Conservation (phyloP, 2,113 vertebrate genomes). For the Galeopterus variegatus region DNA sequence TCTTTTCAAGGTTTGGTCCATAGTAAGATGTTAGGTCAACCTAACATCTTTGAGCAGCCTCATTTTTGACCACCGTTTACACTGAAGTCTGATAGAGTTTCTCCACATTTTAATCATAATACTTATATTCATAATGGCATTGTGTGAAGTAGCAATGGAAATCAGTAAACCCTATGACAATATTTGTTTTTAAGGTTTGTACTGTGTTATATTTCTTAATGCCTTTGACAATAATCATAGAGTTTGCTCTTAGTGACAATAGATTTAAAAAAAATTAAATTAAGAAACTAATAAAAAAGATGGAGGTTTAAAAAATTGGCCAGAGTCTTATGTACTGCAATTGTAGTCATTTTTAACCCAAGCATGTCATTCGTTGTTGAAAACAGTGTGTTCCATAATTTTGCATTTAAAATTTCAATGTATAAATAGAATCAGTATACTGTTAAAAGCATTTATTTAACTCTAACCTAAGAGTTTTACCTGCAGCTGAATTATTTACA, state of each 20-base stretch:
- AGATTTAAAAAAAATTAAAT: background rate
- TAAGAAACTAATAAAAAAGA: background rate
- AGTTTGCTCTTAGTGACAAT: background rate
- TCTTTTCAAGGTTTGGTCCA: background rate
- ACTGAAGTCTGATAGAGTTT: background rate
- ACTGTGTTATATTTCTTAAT: background rate
- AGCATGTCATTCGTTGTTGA: background rate
- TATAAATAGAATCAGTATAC: background rate
- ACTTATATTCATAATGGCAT: slow-evolving; percentile 21
- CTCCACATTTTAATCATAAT: background rate
- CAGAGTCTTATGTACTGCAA: background rate
- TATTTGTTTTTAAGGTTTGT: slow-evolving; percentile 29
- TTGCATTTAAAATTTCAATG: background rate
- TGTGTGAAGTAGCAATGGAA: slow-evolving; percentile 12
- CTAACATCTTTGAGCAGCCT: background rate
- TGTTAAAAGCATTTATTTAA: slow-evolving; percentile 5
- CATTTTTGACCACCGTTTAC: background rate
- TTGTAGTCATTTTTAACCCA: slow-evolving; percentile 5
- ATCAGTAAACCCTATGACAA: background rate
- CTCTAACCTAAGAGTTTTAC: slow-evolving; percentile 15
- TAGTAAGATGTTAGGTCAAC: background rate
- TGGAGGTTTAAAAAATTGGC: slow-evolving; percentile 16
- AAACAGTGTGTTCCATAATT: background rate
- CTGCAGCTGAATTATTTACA: slow-evolving; percentile 53
- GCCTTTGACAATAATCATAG: background rate